Percentiles rank a stretch among this genome's conserved stretches.
phyloP scores from a whole-genome alignment of 1,140 invertebrate genomes.

The Diachasma alloeum region DNA sequence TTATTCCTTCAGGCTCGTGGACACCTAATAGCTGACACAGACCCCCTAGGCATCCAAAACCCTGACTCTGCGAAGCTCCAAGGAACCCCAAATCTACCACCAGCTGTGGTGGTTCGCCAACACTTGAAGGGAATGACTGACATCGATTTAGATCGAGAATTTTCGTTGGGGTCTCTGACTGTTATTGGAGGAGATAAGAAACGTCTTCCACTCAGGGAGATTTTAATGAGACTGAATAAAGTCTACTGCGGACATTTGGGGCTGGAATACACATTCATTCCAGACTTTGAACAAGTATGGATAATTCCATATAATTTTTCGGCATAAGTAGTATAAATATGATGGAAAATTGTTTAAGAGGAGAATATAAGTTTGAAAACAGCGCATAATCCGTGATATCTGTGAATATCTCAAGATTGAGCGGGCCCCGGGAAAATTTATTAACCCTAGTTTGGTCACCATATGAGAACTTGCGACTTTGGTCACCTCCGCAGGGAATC shows the following conservation, averaged over 20 bases:
- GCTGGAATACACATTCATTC: slow-evolving; percentile 90
- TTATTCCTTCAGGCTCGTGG: slow-evolving; percentile 71
- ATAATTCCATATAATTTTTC: not conserved
- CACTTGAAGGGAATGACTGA: slow-evolving; percentile 67
- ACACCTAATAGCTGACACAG: slow-evolving; percentile 81
- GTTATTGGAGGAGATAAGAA: slow-evolving; percentile 73
- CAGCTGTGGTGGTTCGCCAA: slow-evolving; percentile 48
- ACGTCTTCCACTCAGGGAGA: slow-evolving; percentile 74
- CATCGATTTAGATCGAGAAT: slow-evolving; percentile 72
- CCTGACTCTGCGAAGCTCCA: slow-evolving; percentile 53
- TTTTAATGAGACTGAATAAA: slow-evolving; percentile 78
- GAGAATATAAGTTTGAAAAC: too few species aligned
- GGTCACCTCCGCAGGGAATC: too few species aligned
- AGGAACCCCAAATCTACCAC: slow-evolving; percentile 45
- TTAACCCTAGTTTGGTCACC: too few species aligned
- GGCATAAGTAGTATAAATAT: too few species aligned
- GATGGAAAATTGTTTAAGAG: too few species aligned
- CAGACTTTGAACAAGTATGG: slow-evolving; percentile 69
- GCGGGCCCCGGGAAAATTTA: too few species aligned
- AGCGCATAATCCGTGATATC: too few species aligned
- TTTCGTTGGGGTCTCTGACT: slow-evolving; percentile 74
- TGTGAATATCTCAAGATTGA: too few species aligned
- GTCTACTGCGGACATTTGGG: slow-evolving; percentile 76
- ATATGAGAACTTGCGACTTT: too few species aligned
- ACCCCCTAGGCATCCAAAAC: slow-evolving; percentile 73